Evolutionary conservation across 2,888 invertebrate species (phyloP).

Genomic region (Andrena flavipes): DNA sequence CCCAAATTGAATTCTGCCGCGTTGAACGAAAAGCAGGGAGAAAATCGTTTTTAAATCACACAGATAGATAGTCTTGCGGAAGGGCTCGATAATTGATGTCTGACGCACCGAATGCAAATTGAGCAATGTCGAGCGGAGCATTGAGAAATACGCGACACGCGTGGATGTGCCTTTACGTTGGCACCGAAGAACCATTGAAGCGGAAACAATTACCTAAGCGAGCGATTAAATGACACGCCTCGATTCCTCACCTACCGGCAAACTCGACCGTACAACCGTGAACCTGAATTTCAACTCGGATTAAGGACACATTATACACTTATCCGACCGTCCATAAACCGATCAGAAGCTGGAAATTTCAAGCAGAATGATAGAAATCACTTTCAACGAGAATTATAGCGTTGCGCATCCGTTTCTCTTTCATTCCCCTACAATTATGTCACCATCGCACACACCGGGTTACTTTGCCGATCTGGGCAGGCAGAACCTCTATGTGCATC

Average conservation of each 20-base stretch:
- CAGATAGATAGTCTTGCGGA: no score
- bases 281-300: conserved; percentile 52
- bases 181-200: conserved; percentile 17
- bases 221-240: conserved; percentile 50
- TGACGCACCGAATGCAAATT: neutral
- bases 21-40: no score
- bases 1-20: neutral
- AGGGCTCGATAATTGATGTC: neutral
- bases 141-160: neutral
- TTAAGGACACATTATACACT: conserved; percentile 10
- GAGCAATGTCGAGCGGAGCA: neutral
- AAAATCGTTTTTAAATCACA: no score
- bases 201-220: conserved; percentile 49
- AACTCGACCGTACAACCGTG: conserved; percentile 56
- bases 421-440: no score
- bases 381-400: neutral
- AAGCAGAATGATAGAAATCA: neutral
- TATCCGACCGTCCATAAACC: neutral
- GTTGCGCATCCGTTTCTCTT: no score
- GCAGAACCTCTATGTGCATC: no score
- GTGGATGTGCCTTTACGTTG: conserved; percentile 7
- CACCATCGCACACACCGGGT: no score
- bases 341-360: neutral
- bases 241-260: conserved; percentile 38
- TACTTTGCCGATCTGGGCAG: no score